Evolutionary conservation across 2,113 vertebrate genomes (phyloP).

Genomic region (Cathartes aura): DNA sequence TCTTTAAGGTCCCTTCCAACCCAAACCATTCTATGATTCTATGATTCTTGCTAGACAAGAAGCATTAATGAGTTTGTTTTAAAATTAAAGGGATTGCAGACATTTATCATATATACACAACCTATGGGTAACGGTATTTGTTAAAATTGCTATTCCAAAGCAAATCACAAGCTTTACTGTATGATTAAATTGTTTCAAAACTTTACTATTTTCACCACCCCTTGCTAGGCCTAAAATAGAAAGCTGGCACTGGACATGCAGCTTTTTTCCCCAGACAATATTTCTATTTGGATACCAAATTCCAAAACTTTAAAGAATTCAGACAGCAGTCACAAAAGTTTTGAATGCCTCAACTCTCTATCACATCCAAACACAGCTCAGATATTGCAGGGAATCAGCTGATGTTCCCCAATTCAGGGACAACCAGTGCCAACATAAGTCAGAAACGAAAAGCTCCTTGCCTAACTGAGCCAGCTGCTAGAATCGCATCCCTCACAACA

Average conservation of each 20-base stretch:
- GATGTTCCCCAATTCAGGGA: not conserved
- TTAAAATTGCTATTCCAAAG: not conserved
- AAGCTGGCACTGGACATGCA: not conserved
- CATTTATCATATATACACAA: not conserved
- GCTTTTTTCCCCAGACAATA: not conserved
- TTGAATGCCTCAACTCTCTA: not conserved
- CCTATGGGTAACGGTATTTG: not conserved
- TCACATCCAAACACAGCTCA: not conserved
- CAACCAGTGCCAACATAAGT: not conserved
- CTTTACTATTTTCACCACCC: not conserved
- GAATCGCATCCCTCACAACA: not conserved
- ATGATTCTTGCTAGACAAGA: not conserved
- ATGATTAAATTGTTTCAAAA: not conserved
- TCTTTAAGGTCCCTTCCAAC: no score
- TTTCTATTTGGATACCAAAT: conserved; percentile 10
- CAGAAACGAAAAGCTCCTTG: not conserved
- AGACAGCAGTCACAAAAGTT: not conserved
- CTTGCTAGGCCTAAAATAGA: conserved; percentile 16
- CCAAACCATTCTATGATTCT: no score
- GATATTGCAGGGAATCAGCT: not conserved
- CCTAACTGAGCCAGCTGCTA: not conserved
- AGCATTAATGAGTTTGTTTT: rapidly evolving
- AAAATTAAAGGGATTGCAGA: not conserved
- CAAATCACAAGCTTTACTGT: not conserved
- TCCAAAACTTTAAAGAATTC: not conserved